Conservation (phyloP, 2,113 vertebrate species). For the Xiphias gladius region DNA sequence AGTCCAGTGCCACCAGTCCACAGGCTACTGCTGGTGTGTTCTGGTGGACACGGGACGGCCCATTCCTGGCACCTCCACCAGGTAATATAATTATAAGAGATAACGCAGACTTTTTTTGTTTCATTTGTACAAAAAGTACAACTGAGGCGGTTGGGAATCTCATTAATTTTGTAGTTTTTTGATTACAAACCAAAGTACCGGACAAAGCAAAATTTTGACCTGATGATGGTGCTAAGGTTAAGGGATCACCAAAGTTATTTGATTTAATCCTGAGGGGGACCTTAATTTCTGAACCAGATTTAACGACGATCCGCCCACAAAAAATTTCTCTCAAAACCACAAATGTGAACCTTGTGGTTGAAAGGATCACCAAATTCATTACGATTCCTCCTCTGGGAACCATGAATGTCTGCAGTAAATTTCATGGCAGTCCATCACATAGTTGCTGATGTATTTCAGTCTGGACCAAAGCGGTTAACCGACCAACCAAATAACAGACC, state of each 20-base stretch:
- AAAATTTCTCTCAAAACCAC: not conserved
- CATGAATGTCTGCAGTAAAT: not conserved
- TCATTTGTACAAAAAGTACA: too few species aligned
- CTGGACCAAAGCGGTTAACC: not conserved
- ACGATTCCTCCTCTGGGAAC: not conserved
- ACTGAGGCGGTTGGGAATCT: too few species aligned
- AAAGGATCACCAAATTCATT: not conserved
- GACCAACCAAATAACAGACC: not conserved
- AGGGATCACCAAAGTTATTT: not conserved
- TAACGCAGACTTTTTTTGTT: too few species aligned
- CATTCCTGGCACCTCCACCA: conserved; percentile 95
- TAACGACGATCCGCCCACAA: not conserved
- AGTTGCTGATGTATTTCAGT: not conserved
- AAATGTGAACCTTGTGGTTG: not conserved
- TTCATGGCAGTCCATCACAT: not conserved
- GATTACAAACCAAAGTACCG: too few species aligned
- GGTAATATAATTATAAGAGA: conserved; percentile 83
- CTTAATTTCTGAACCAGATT: not conserved
- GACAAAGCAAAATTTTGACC: too few species aligned
- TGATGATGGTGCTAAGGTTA: not conserved
- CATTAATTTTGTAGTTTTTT: too few species aligned
- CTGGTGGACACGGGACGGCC: conserved; percentile 96
- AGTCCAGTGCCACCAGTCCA: conserved; percentile 98
- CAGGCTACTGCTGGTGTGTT: conserved; percentile 99
- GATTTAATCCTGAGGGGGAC: not conserved